Evolutionary conservation across 2,888 invertebrate genomes (phyloP), one percentile per base, ranked within the genome.

Genomic region (Leptura quadrifasciata): DNA sequence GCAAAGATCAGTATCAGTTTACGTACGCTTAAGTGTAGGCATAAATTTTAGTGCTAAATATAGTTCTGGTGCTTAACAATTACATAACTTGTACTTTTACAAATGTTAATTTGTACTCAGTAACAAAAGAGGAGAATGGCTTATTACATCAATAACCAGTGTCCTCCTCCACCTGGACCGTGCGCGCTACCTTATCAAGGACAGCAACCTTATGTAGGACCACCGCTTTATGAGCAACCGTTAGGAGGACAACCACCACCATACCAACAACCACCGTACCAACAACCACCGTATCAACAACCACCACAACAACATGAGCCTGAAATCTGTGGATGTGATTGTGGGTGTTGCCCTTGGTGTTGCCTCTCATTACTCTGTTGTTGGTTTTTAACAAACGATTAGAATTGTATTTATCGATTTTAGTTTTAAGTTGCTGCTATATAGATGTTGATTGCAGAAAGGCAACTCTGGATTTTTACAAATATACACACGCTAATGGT

Each of bases 231-330:
- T 12, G 21, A 57, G 3, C 69, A 69, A 18, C 58, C 69, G 2
- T 75, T 71, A n/a, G 77, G 75, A 2, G 72, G 63, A 9, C 78
- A 78, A 55, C 74, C 69, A 27, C 75, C 75, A 31, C 75, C 74
- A 10, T 67, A 70, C 20, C 78, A 74, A 39, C 72, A 68, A 60
- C 75, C 65, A 12, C 76, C 76, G 12, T 76, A 61, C 21, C 71
- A 71, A 31, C 69, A 63, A 24, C 75, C 65, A 8, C 39, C 61
- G 17, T 61, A 68, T 20, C 68, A 68, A n/a, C 68, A 58, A 69
- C 68, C 68, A 6, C 58, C 20, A n/a, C 69, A 27, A 18, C 57
- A 35, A 58, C 58, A 20, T 12, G 58, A 57, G 0, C 58, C 57
- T 20, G 58, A 58, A 21, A 39, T 39, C 69, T 69, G 69, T 39